Evolutionary conservation across 2,797 vertebrate genomes (phyloP).

Genomic region (Pagetopsis macropterus): DNA sequence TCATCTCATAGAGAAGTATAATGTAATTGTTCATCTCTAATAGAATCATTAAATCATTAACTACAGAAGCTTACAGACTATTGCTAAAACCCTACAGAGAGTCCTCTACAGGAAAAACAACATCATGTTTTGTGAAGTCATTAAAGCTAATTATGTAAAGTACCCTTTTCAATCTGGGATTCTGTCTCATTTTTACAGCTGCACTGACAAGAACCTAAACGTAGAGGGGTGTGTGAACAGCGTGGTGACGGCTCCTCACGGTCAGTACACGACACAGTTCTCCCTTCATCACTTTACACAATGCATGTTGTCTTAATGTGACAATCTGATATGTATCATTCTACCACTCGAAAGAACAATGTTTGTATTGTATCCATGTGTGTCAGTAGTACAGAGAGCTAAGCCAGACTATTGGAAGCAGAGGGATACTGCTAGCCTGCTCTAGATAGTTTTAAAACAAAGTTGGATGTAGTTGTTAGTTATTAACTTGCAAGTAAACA

Average conservation of each 20-base stretch:
- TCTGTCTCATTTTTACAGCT: conserved; percentile 81
- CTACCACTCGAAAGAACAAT: neutral
- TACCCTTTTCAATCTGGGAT: conserved; percentile 2
- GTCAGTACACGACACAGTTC: conserved; percentile 70
- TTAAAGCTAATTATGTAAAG: too few relatives aligned
- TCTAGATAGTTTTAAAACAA: too few relatives aligned
- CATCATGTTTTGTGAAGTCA: neutral
- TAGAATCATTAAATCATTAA: neutral
- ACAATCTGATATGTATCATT: neutral
- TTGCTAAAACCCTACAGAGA: neutral
- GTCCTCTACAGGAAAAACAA: neutral
- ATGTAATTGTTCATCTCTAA: conserved; percentile 1
- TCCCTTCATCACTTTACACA: neutral
- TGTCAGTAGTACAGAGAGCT: too few relatives aligned
- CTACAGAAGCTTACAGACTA: neutral
- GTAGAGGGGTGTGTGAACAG: conserved; percentile 83
- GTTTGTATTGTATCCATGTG: neutral
- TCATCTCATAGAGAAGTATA: neutral
- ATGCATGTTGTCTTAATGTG: neutral
- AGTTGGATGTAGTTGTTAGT: too few relatives aligned
- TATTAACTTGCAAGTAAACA: too few relatives aligned
- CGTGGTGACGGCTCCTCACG: conserved; percentile 90
- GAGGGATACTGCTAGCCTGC: too few relatives aligned
- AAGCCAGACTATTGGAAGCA: too few relatives aligned
- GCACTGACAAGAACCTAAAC: conserved; percentile 87